Evolutionary conservation across 2,113 vertebrate species (phyloP).

Genomic region (Gymnobelideus leadbeateri): DNA sequence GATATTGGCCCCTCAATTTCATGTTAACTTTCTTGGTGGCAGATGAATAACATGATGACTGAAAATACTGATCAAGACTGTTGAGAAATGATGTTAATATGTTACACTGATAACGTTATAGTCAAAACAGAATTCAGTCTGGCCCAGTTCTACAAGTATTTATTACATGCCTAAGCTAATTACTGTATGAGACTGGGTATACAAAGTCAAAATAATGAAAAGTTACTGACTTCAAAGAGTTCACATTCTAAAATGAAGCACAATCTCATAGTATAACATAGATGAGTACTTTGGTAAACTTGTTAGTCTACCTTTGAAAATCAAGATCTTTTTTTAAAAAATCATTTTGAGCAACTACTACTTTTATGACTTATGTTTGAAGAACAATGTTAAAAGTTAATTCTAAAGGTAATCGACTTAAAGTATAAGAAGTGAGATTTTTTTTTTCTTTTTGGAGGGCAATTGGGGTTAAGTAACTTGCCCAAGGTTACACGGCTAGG

Average conservation of each 20-base stretch:
- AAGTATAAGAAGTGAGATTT: not conserved
- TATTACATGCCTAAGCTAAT: not conserved
- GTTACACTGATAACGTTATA: not conserved
- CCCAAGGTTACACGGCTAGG: no score
- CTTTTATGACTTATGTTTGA: not conserved
- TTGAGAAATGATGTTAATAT: not conserved
- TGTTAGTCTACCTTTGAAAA: not conserved
- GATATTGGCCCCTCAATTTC: not conserved
- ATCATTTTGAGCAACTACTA: not conserved
- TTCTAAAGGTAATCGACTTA: no score
- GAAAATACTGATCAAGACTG: slow-evolving; percentile 11
- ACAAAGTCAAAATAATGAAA: not conserved
- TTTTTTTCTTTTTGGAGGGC: no score
- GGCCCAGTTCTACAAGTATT: not conserved
- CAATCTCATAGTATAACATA: not conserved
- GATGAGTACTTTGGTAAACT: not conserved
- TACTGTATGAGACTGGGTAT: not conserved
- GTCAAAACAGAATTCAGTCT: not conserved
- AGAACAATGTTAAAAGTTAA: not conserved
- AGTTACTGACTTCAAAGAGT: not conserved
- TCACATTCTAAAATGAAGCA: not conserved
- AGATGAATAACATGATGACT: slow-evolving; percentile 16
- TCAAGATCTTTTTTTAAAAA: not conserved
- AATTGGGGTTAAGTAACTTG: no score
- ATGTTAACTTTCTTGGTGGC: slow-evolving; percentile 23